Percentiles rank a stretch among this genome's conserved stretches.
Conservation (phyloP, 2,113 vertebrate genomes). For the Riparia riparia region DNA sequence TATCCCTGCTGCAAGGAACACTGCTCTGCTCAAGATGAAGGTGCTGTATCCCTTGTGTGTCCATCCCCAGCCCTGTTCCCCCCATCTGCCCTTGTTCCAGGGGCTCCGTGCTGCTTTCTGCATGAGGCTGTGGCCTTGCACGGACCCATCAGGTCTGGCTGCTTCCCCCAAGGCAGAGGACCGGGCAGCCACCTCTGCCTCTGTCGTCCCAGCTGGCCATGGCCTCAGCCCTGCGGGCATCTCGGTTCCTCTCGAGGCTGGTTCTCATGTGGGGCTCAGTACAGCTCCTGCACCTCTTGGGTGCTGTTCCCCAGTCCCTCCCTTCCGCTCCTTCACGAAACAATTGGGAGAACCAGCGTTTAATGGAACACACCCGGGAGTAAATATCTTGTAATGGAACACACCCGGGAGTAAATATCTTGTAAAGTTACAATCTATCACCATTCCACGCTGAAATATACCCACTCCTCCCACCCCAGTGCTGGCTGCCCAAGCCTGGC, state of each 20-base stretch:
- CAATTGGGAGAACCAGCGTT: not conserved
- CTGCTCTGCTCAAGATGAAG: not conserved
- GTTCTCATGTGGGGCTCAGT: not conserved
- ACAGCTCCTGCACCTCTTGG: not conserved
- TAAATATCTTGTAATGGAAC: not conserved
- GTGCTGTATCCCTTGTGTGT: too few relatives aligned
- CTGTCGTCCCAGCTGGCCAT: not conserved
- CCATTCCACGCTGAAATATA: not conserved
- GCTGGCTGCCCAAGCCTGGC: not conserved
- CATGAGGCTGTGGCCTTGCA: not conserved
- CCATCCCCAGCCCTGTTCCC: not conserved
- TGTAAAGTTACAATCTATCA: not conserved
- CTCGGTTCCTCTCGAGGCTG: not conserved
- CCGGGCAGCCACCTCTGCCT: not conserved
- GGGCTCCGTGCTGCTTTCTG: not conserved
- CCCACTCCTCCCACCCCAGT: not conserved
- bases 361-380: not conserved
- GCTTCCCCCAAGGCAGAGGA: not conserved
- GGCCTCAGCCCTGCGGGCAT: not conserved
- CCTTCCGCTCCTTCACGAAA: not conserved
- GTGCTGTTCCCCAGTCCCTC: not conserved
- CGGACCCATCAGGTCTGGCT: not conserved
- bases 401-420: not conserved
- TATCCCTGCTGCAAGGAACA: not conserved
- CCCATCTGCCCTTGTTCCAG: not conserved